Evolutionary conservation across 2,888 invertebrate genomes (phyloP).

Genomic region (Neoscelio sp.): DNA sequence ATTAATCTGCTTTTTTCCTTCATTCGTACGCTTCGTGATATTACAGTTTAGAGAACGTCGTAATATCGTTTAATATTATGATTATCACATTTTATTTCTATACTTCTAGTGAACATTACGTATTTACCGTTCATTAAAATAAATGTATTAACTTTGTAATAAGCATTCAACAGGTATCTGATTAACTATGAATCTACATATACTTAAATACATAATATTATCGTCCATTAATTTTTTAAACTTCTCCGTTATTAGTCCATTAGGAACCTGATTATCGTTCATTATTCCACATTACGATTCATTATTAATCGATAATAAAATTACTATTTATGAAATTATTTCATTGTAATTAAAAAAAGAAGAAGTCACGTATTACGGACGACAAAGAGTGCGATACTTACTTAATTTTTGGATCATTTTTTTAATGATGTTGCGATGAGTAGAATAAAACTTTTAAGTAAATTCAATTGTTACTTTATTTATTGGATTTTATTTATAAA

Average conservation of each 20-base stretch:
- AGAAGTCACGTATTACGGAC: too few relatives aligned
- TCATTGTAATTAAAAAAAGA: too few relatives aligned
- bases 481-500: too few relatives aligned
- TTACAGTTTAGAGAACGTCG: slow-evolving; percentile 11
- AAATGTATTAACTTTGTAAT: slow-evolving; percentile 60
- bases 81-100: slow-evolving; percentile 41
- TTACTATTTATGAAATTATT: slow-evolving; percentile 27
- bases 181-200: slow-evolving; percentile 57
- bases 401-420: too few relatives aligned
- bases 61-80: slow-evolving; percentile 40
- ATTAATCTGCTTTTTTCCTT: slow-evolving; percentile 18
- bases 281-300: slow-evolving; percentile 29
- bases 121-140: slow-evolving; percentile 46
- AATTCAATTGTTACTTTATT: too few relatives aligned
- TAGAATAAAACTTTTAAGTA: too few relatives aligned
- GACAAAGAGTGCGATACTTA: too few relatives aligned
- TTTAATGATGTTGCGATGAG: too few relatives aligned
- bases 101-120: slow-evolving; percentile 16
- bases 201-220: slow-evolving; percentile 42
- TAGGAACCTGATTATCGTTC: too few relatives aligned
- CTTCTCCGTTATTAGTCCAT: too few relatives aligned
- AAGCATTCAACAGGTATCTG: slow-evolving; percentile 61
- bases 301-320: slow-evolving; percentile 46
- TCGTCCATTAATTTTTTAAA: slow-evolving; percentile 48
- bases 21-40: background rate